Conservation (phyloP, 2,113 vertebrate genomes). For the Smithornis capensis region DNA sequence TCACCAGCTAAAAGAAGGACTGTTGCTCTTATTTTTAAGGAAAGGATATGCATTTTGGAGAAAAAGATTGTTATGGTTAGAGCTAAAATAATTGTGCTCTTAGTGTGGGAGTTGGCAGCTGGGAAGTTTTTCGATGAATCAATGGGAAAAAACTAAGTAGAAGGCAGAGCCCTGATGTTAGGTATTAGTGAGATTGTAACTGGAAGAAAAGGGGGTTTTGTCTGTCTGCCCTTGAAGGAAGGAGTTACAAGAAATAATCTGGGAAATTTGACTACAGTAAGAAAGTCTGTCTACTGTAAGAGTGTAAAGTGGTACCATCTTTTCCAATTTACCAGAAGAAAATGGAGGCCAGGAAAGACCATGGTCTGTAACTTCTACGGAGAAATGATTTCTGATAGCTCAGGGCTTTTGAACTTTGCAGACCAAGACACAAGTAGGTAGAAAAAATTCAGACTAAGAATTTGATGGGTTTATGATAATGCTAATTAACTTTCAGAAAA, state of each 20-base stretch:
- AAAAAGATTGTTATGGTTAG: not conserved
- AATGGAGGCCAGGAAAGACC: not conserved
- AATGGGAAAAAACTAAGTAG: not conserved
- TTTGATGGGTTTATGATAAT: not conserved
- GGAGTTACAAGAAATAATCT: not conserved
- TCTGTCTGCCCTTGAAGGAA: not conserved
- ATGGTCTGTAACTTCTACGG: not conserved
- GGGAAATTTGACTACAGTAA: not conserved
- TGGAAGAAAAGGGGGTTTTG: not conserved
- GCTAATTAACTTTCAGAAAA: slow-evolving; percentile 33
- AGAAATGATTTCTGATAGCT: not conserved
- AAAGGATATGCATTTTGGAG: not conserved
- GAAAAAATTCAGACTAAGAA: not conserved
- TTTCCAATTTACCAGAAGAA: not conserved
- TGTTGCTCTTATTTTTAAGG: not conserved
- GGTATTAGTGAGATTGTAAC: not conserved
- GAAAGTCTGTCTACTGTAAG: not conserved
- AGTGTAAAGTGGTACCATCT: not conserved
- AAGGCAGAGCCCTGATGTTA: not conserved
- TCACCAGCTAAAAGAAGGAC: not conserved
- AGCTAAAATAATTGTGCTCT: not conserved
- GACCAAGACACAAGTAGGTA: not conserved
- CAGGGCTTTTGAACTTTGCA: slow-evolving; percentile 8
- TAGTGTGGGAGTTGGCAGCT: not conserved
- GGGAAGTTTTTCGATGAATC: not conserved